Conservation (phyloP, 1,140 invertebrate species). For the Aphis craccivora region DNA sequence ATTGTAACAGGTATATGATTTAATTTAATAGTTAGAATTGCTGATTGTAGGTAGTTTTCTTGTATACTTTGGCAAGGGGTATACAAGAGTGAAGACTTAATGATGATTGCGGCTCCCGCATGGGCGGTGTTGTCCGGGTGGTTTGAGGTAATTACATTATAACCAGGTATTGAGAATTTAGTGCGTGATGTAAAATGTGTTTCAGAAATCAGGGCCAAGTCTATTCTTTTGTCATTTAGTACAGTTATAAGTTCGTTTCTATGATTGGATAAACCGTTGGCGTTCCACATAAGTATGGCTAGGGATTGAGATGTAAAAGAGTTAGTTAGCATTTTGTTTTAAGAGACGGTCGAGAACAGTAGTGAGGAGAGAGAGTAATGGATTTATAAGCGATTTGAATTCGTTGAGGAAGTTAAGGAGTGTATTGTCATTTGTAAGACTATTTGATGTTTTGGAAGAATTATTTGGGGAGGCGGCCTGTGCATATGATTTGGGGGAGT, state of each 20-base stretch:
- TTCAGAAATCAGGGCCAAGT: conserved; percentile 45
- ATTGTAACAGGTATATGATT: background rate
- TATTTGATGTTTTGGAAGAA: background rate
- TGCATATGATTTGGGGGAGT: background rate
- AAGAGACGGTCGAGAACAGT: background rate
- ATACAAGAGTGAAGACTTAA: background rate
- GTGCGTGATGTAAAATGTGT: background rate
- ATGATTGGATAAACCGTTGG: background rate
- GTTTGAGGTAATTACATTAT: background rate
- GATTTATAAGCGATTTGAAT: background rate
- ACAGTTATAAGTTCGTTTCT: conserved; percentile 49
- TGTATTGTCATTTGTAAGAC: background rate
- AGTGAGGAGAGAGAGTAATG: conserved; percentile 19
- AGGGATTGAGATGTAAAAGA: background rate
- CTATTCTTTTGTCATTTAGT: conserved; percentile 59
- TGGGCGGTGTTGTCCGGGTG: background rate
- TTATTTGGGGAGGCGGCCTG: conserved; percentile 1
- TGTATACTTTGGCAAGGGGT: background rate
- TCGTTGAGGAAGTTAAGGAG: background rate
- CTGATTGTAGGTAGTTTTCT: background rate
- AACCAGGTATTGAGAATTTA: conserved; percentile 15
- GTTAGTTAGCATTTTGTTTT: background rate
- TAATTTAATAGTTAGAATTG: background rate
- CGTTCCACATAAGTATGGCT: background rate
- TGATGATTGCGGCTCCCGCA: background rate